Conservation (phyloP, 2,113 vertebrate genomes). For the Mionectes macconnelli region DNA sequence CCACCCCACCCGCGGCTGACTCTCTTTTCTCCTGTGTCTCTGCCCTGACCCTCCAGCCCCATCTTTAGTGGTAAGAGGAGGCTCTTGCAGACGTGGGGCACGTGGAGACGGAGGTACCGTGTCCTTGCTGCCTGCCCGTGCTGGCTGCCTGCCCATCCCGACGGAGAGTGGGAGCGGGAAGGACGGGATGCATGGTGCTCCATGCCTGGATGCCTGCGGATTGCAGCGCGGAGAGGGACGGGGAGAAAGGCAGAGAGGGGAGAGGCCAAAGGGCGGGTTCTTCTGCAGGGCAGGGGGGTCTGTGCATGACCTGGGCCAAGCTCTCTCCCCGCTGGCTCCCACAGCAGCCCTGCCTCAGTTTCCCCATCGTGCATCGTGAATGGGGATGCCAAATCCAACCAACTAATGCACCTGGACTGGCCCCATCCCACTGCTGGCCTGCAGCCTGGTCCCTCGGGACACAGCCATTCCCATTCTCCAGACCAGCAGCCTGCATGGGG, state of each 20-base stretch:
- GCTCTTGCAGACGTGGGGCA: constrained; percentile 95
- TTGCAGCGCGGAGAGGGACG: fast-evolving
- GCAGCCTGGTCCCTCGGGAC: neutral
- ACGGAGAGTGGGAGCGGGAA: neutral
- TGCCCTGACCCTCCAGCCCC: constrained; percentile 90
- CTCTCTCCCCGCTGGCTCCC: neutral
- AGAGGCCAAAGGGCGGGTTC: neutral
- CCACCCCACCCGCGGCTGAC: constrained; percentile 13
- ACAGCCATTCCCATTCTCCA: neutral
- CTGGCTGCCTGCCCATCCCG: neutral
- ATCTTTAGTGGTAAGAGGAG: constrained; percentile 94
- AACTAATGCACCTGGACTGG: neutral
- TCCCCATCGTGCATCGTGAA: fast-evolving
- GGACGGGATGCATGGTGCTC: neutral
- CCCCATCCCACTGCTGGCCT: fast-evolving
- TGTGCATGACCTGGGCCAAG: neutral
- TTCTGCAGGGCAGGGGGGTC: neutral
- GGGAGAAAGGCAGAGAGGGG: fast-evolving
- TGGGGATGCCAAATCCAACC: neutral
- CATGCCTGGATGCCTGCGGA: neutral
- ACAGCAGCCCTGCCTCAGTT: neutral
- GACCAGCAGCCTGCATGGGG: neutral
- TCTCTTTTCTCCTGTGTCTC: constrained; percentile 73
- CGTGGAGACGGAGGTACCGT: constrained; percentile 96
- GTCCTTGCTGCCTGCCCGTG: neutral